Conservation (phyloP, 2,797 vertebrate genomes). For the Sebastes hubbsi region DNA sequence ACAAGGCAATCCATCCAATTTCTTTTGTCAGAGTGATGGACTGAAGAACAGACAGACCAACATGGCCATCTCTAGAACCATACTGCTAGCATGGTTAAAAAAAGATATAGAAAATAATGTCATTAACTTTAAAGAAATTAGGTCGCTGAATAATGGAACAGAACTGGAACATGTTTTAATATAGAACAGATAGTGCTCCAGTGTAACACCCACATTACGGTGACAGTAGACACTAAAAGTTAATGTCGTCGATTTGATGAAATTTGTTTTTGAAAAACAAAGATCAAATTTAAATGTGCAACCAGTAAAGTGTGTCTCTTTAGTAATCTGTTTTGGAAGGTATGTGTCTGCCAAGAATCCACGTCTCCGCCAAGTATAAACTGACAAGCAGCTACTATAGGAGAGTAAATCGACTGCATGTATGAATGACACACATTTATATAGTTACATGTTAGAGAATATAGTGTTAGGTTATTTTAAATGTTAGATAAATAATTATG, state of each 20-base stretch:
- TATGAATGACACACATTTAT: too few species aligned
- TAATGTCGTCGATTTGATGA: neutral
- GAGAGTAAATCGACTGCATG: too few species aligned
- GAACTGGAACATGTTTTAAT: neutral
- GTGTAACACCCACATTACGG: neutral
- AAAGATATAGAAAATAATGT: too few species aligned
- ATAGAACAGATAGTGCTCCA: neutral
- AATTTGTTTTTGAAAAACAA: too few species aligned
- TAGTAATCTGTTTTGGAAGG: neutral
- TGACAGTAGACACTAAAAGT: neutral
- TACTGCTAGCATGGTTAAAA: neutral
- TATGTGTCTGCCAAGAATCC: too few species aligned
- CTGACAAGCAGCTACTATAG: too few species aligned
- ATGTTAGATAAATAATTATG: too few species aligned
- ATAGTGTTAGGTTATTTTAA: too few species aligned
- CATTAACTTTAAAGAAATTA: neutral
- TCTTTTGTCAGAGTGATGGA: neutral
- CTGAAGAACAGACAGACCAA: neutral
- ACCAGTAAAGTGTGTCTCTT: neutral
- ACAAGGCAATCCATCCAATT: neutral
- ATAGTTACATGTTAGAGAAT: too few species aligned
- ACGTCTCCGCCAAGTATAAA: too few species aligned
- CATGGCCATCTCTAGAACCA: neutral
- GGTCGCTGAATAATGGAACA: neutral
- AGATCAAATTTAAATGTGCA: neutral